Evolutionary conservation across 2,797 vertebrate genomes (phyloP), one percentile per base, ranked within the genome.

Genomic region (Leptoclinus maculatus): DNA sequence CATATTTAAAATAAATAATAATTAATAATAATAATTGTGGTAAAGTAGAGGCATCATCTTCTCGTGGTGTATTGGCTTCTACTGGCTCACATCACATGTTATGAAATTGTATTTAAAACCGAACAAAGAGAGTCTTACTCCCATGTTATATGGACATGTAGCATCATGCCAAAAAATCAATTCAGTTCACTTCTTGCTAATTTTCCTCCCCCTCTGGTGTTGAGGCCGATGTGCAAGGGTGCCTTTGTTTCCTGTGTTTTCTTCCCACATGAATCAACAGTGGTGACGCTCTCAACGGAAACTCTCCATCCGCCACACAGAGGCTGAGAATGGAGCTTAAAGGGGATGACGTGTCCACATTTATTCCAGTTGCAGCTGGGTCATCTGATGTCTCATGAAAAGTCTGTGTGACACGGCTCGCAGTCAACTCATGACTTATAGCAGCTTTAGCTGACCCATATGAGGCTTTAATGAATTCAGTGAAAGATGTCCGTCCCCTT

Each of bases 311-410:
- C 73, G 68, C 74, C 72, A 19, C 79, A 57, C 54, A 29, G 62
- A 66, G 73, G 21, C 51, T 68, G 32, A 78, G 83, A 83, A 65
- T 57, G 27, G 73, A 45, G 73, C 13, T 9, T 70, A 41, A 64
- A 74, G 38, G n/a, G 36, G 76, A 74, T 72, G 84, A 79, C 66
- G 56, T 41, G 63, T 77, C 81, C 81, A 27, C 69, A 58, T 87
- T 90, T 36, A 71, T 87, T 81, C 68, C 80, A 85, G 84, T 87
- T 86, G 76, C 66, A 75, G 62, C 66, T 77, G 79, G 76, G 72
- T 93, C 91, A 93, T 88, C 87, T 82, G 87, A 74, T 82, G 80
- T 57, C 64, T 66, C 69, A 72, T 59, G n/a, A 65, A 65, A 74
- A 53, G 80, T 57, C 27, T 56, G 68, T 21, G n/a, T 83, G 83